Percentiles rank a stretch among this genome's conserved stretches.
phyloP scores from a whole-genome alignment of 2,797 vertebrate species.

The Hippocampus kuda region DNA sequence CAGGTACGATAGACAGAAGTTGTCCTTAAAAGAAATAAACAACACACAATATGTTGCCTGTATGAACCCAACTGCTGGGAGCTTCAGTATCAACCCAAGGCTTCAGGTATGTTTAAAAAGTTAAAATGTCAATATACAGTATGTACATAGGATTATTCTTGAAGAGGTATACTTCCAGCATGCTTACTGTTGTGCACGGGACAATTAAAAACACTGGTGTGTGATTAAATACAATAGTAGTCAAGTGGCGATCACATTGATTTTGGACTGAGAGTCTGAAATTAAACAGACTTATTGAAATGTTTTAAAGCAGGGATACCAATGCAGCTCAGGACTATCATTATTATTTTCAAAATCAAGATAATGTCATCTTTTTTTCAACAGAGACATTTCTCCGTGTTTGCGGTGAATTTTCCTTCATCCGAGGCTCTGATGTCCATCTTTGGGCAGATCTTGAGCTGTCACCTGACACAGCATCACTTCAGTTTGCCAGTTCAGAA shows the following conservation, averaged over 20 bases:
- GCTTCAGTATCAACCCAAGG: constrained; percentile 68
- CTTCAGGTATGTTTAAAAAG: constrained; percentile 59
- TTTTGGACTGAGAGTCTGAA: background rate
- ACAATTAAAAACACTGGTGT: too few relatives aligned
- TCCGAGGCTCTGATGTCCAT: constrained; percentile 61
- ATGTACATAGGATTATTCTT: background rate
- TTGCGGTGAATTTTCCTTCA: constrained; percentile 74
- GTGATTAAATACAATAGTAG: too few relatives aligned
- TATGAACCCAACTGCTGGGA: constrained; percentile 73
- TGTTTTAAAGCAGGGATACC: background rate
- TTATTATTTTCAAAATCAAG: background rate
- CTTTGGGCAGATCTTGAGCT: constrained; percentile 68
- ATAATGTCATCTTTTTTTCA: background rate
- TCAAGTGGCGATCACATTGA: too few relatives aligned
- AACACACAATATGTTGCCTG: constrained; percentile 70
- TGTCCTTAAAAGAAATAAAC: constrained; percentile 67
- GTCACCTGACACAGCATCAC: constrained; percentile 60
- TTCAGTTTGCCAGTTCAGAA: constrained; percentile 59
- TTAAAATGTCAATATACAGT: background rate
- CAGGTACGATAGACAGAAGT: constrained; percentile 73
- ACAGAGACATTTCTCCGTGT: constrained; percentile 77
- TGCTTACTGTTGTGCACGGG: background rate
- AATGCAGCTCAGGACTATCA: background rate
- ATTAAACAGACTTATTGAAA: background rate
- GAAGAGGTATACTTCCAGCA: background rate